Base-by-base conservation (phyloP, 2,888 invertebrate genomes). In the Rotaria sp. region DNA sequence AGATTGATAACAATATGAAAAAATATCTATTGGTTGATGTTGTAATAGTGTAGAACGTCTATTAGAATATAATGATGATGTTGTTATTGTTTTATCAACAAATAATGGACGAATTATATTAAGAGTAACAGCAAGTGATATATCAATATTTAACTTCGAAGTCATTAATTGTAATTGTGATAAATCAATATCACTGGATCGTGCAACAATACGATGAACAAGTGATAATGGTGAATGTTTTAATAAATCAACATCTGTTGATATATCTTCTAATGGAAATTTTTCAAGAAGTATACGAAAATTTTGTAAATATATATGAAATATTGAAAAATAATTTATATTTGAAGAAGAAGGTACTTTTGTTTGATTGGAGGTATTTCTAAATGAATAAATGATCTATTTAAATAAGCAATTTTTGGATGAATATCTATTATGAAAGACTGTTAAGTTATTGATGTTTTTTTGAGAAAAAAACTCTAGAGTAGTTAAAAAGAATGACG, bases 181-280 rank as follows among this genome's bases (percentile, higher is more conserved):
- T 26, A 80, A 45, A 80, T 80, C 80, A 80, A 80, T 80, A 80
- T 80, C 80, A 30, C 21, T 67, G n/a, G 80, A 45, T 80, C 45
- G 41, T 45, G 80, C 41, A 11, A 80, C 45, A 5, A 80, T 80
- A 41, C 80, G 80, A 80, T 45, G 41, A n/a, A 80, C 45, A 45
- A 80, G 24, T 41, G 80, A 80, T n/a, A 80, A 15, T 80, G 80
- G 80, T 10, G 80, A 80, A 45, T 80, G 26, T 80, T 80, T 5
- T 1, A n/a, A n/a, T 45, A 80, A 26, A 80, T 80, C 41, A 41
- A 15, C 3, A 45, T 80, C 80, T 11, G 10, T 13, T 24, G 45
- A 3, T 21, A 45, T 45, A 13, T 41, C 41, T 45, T 45, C 45
- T 45, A 80, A 26, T 13, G 80, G 80, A 80, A 80, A 80, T 80